A percentile compares a stretch with the other conserved stretches of the same genome.
Conservation (phyloP, 2,888 invertebrate species). For the Dilophus febrilis region DNA sequence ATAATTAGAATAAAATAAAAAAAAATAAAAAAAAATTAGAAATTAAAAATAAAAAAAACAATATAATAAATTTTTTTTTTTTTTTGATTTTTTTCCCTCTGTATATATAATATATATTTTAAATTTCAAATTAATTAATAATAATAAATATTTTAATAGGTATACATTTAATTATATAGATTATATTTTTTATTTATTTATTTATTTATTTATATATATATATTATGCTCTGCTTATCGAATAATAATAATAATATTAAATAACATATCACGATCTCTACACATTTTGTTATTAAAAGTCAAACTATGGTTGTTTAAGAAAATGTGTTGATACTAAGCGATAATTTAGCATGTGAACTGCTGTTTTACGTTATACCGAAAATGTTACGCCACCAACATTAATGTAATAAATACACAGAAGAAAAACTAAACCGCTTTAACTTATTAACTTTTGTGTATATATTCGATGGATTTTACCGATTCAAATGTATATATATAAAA, state of each 20-base stretch:
- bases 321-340: constrained; percentile 83
- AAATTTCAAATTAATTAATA: no score
- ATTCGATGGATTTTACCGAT: no score
- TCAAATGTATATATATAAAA: no score
- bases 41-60: constrained; percentile 1
- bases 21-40: no score
- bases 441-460: no score
- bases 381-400: no score
- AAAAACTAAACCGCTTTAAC: no score
- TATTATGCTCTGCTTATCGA: neutral
- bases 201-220: neutral
- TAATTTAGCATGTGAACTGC: constrained; percentile 62
- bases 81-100: constrained; percentile 1
- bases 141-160: neutral
- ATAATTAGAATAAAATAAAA: no score
- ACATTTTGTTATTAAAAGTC: constrained; percentile 23
- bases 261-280: constrained; percentile 33
- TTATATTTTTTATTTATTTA: no score
- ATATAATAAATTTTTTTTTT: neutral
- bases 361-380: neutral
- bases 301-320: constrained; percentile 82
- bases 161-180: no score
- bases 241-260: neutral
- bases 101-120: neutral
- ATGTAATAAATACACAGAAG: no score